Percentiles rank a stretch among this genome's conserved stretches.
These are phyloP conservation scores for Megathymus violae DNA, from an alignment of 1,140 invertebrate species.

Conservation along the genomic window DNA sequence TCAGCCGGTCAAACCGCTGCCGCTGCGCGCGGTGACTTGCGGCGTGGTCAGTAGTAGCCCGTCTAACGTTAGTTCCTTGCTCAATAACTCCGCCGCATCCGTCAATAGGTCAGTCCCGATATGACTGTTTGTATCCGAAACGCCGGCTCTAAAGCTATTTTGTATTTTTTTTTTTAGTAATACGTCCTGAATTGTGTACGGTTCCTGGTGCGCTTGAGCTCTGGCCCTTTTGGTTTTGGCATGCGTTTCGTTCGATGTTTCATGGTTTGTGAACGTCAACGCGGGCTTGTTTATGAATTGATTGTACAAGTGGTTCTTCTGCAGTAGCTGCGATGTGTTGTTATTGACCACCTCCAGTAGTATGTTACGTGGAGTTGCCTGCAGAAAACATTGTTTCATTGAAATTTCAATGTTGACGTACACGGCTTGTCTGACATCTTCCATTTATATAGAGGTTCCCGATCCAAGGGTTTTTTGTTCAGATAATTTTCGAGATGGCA, in stretches of 20 bases:
- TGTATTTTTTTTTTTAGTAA: not conserved
- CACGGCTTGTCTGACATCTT: no score
- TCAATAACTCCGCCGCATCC: constrained; percentile 72
- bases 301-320: no score
- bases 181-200: not conserved
- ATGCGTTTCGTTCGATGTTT: not conserved
- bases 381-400: no score
- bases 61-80: constrained; percentile 75
- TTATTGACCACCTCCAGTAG: no score
- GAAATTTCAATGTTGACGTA: no score
- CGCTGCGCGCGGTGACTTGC: constrained; percentile 67
- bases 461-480: not conserved
- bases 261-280: not conserved
- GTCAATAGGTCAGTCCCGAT: constrained; percentile 74
- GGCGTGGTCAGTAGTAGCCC: constrained; percentile 65
- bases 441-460: no score
- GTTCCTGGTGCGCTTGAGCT: constrained; percentile 3
- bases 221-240: not conserved
- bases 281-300: no score
- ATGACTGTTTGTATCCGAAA: constrained; percentile 25
- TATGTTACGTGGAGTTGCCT: no score
- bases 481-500: not conserved
- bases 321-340: no score
- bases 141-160: constrained; percentile 24
- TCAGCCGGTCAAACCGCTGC: constrained; percentile 77